phyloP scores from a whole-genome alignment of 2,797 vertebrate species.

The Platalea minor region DNA sequence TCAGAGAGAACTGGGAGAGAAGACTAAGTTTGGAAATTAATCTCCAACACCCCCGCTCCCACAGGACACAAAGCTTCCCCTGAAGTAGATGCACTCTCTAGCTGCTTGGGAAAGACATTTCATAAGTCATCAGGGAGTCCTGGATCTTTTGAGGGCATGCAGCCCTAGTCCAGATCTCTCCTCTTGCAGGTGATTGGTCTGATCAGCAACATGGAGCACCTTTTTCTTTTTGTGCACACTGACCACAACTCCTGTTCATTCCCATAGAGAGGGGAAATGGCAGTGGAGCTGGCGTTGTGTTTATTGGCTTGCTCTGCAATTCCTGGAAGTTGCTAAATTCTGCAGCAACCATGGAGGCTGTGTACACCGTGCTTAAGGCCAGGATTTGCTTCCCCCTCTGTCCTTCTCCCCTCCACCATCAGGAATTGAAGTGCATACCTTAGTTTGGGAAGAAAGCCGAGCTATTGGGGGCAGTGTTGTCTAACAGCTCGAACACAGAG shows the following conservation, averaged over 20 bases:
- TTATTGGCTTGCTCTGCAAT: neutral
- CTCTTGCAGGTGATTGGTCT: neutral
- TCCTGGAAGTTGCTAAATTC: neutral
- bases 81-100: neutral
- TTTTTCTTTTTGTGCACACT: neutral
- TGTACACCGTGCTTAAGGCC: neutral
- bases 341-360: neutral
- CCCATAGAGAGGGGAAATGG: accelerated
- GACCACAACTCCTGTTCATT: accelerated
- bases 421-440: neutral
- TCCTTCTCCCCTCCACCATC: neutral
- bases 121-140: accelerated
- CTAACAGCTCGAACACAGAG: neutral
- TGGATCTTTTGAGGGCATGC: neutral
- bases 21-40: neutral
- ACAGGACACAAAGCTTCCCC: neutral
- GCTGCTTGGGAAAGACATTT: neutral
- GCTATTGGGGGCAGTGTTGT: slow-evolving; percentile 64
- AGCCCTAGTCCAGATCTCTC: neutral
- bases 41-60: neutral
- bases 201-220: neutral
- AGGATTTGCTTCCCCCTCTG: neutral
- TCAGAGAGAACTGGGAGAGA: neutral
- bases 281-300: neutral
- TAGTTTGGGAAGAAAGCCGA: neutral